These are phyloP conservation scores for Triplophysa dalaica DNA, from an alignment of 2,113 vertebrate species.

Conservation along the genomic window DNA sequence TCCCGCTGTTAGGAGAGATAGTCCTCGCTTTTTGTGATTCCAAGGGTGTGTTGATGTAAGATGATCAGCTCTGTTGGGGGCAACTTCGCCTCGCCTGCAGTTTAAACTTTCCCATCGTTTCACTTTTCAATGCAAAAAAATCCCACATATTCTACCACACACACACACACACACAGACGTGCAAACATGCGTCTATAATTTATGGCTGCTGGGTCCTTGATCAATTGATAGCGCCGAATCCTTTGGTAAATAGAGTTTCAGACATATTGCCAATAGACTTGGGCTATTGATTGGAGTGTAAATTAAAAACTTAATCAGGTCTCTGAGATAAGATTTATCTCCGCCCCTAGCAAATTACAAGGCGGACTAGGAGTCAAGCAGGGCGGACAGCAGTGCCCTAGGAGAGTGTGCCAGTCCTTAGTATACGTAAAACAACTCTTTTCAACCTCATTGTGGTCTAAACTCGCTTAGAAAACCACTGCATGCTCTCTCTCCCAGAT, in stretches of 20 bases:
- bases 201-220: slow-evolving; percentile 96
- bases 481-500: slow-evolving; percentile 8
- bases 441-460: neutral
- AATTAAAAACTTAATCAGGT: slow-evolving; percentile 99
- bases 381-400: slow-evolving; percentile 62
- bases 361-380: slow-evolving; percentile 67
- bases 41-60: slow-evolving; percentile 38
- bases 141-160: slow-evolving; percentile 23
- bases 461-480: neutral
- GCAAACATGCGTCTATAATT: slow-evolving; percentile 77
- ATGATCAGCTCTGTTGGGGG: slow-evolving; percentile 46
- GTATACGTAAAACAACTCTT: slow-evolving; percentile 18
- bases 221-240: slow-evolving; percentile 99
- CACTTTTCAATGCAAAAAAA: slow-evolving; percentile 54
- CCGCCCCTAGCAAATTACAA: slow-evolving; percentile 78
- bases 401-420: slow-evolving; percentile 54
- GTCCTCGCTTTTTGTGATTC: slow-evolving; percentile 17
- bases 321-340: slow-evolving; percentile 83
- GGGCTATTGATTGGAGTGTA: slow-evolving; percentile 99
- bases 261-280: slow-evolving; percentile 99
- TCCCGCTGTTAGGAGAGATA: slow-evolving; percentile 10
- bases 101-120: slow-evolving; percentile 54
- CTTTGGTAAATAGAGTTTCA: slow-evolving; percentile 99
- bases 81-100: slow-evolving; percentile 48
- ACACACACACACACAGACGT: slow-evolving; percentile 20